Evolutionary conservation across 2,113 vertebrate genomes (phyloP), one percentile per base, ranked within the genome.

Genomic region (Rhinolophus sinicus): DNA sequence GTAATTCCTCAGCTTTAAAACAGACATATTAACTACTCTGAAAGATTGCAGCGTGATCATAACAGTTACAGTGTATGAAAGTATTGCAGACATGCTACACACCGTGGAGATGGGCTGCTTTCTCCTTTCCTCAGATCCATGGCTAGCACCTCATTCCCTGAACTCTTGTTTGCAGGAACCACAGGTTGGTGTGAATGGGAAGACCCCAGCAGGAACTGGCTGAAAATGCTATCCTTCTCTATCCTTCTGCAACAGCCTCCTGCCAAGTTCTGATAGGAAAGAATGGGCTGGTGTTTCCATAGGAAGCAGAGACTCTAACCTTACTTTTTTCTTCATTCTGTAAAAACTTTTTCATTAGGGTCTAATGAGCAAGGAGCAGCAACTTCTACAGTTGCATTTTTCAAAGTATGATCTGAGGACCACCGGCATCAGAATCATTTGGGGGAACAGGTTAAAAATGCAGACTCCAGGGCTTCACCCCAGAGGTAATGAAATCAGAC

Each of bases 1-100:
- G 24, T 2, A n/a, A 24, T 65, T 70, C 30, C 67, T 91, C 72
- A 88, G 58, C 69, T 96, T 92, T 95, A 60, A 89, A 95, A 89
- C 60, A 76, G 80, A 83, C 21, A 2, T 30, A 75, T 65, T 84
- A 72, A 64, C 67, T n/a, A 24, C 72, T 19, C 72, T 33, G 77
- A 35, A 93, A 95, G 64, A 26, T 9, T 65, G 30, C 44, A 26
- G 3, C 7, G 33, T 35, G 67, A 9, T 8, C 35, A 10, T 60
- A 38, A 26, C 19, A 73, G 33, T 85, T 77, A n/a, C 0, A 2
- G 26, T 80, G 21, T 4, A 18, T 2, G 28, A 82, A 65, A 89
- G 22, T 40, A 33, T 40, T 11, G 35, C 15, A 60, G 80, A 83
- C n/a, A 24, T 9, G 26, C 16, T n/a, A 18, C 58, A 22, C 16